A percentile compares a stretch with the other conserved stretches of the same genome.
Evolutionary conservation across 2,888 invertebrate species (phyloP).

Genomic region (Ennomos erosarius): DNA sequence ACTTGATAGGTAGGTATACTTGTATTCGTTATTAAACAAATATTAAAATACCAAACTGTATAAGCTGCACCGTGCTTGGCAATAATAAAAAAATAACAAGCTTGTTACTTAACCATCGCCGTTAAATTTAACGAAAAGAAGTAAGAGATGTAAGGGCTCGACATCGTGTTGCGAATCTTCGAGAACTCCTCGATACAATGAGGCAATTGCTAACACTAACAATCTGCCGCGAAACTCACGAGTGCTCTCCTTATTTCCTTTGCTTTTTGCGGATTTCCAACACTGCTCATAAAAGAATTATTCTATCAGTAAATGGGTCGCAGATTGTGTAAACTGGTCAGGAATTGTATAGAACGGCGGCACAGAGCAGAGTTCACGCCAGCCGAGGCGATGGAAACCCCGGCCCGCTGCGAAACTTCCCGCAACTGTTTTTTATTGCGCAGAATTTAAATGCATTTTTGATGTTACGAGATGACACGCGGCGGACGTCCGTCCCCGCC

Average conservation of each 20-base stretch:
- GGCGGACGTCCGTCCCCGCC: slow-evolving; percentile 75
- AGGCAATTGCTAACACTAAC: slow-evolving; percentile 64
- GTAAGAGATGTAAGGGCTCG: slow-evolving; percentile 39
- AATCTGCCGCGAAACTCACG: slow-evolving; percentile 46
- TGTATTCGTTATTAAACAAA: no score
- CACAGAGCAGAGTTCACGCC: slow-evolving; percentile 25
- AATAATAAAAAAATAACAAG: slow-evolving; percentile 37
- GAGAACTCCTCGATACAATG: slow-evolving; percentile 58
- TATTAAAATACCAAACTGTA: no score
- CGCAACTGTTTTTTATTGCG: slow-evolving; percentile 84
- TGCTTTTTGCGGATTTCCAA: slow-evolving; percentile 34
- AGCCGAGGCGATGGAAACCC: slow-evolving; percentile 54
- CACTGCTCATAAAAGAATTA: slow-evolving; percentile 50
- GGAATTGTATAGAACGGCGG: slow-evolving; percentile 65
- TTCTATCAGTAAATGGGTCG: slow-evolving; percentile 60
- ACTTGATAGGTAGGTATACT: no score
- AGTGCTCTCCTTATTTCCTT: slow-evolving; percentile 40
- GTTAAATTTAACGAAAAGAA: slow-evolving; percentile 51
- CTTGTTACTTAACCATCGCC: slow-evolving; percentile 36
- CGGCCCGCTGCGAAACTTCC: slow-evolving; percentile 80
- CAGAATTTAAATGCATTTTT: slow-evolving; percentile 86
- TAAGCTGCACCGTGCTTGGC: slow-evolving; percentile 1
- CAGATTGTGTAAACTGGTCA: slow-evolving; percentile 59
- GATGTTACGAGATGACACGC: slow-evolving; percentile 86
- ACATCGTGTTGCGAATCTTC: slow-evolving; percentile 48